These are phyloP conservation scores for Beris morrisii DNA, from an alignment of 2,888 invertebrate genomes.

Conservation along the genomic window DNA sequence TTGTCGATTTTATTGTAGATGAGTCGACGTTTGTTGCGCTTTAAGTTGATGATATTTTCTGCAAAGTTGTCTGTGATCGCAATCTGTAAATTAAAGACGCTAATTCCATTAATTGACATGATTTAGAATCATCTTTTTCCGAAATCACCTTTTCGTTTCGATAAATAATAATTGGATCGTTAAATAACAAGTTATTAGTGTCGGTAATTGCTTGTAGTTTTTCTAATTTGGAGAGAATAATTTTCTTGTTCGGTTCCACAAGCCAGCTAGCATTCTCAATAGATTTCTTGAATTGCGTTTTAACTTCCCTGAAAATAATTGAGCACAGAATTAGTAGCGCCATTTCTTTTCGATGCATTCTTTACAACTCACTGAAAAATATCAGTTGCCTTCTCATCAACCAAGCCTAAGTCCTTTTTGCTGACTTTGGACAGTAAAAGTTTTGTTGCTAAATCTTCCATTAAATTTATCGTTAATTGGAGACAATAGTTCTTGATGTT, in stretches of 20 bases:
- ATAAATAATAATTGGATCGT: slow-evolving; percentile 20
- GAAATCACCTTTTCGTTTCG: slow-evolving; percentile 32
- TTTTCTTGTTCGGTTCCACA: slow-evolving; percentile 10
- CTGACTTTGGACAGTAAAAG: slow-evolving; percentile 11
- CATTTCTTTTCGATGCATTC: background rate
- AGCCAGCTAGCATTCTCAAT: slow-evolving; percentile 29
- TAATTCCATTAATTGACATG: background rate
- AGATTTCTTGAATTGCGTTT: slow-evolving; percentile 9
- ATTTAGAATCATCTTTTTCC: background rate
- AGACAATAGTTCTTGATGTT: slow-evolving; percentile 21
- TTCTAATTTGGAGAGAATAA: slow-evolving; percentile 14
- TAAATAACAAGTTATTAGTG: slow-evolving; percentile 28
- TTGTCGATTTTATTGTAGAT: slow-evolving; percentile 34
- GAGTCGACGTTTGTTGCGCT: slow-evolving; percentile 23
- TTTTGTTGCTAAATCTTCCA: slow-evolving; percentile 34
- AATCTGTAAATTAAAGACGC: slow-evolving; percentile 16
- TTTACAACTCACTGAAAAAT: slow-evolving; percentile 23
- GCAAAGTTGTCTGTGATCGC: slow-evolving; percentile 19
- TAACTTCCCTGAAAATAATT: slow-evolving; percentile 15
- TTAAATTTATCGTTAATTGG: slow-evolving; percentile 9
- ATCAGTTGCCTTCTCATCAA: slow-evolving; percentile 14
- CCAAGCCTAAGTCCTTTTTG: slow-evolving; percentile 13
- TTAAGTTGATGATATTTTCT: slow-evolving; percentile 30
- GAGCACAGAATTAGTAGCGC: background rate
- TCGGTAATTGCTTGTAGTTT: slow-evolving; percentile 23